Evolutionary conservation across 2,888 invertebrate genomes (phyloP).

Genomic region (Alsophila aescularia): DNA sequence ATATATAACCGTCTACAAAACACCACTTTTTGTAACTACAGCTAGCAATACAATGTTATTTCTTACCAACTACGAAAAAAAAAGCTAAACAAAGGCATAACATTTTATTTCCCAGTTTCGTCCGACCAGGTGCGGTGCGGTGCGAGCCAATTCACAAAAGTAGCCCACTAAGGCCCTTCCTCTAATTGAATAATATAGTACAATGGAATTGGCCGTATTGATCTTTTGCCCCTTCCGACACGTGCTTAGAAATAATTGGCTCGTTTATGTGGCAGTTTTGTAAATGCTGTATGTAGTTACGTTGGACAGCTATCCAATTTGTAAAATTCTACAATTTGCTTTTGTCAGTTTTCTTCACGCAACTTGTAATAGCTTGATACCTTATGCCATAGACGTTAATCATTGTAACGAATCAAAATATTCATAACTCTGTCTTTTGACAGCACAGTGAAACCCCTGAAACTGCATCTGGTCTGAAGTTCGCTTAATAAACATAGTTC

Average conservation of each 20-base stretch:
- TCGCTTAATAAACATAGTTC: too few species aligned
- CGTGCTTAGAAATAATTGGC: constrained; percentile 36
- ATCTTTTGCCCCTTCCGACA: constrained; percentile 30
- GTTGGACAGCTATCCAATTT: neutral
- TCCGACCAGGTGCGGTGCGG: constrained; percentile 39
- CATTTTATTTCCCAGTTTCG: constrained; percentile 14
- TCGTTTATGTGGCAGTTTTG: constrained; percentile 15
- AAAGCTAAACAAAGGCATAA: constrained; percentile 3
- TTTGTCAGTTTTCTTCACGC: too few species aligned
- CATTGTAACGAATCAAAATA: too few species aligned
- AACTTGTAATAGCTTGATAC: too few species aligned
- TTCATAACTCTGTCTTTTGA: too few species aligned
- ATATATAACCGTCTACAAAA: neutral
- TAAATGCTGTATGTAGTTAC: neutral
- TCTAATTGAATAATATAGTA: constrained; percentile 46
- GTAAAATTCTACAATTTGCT: too few species aligned
- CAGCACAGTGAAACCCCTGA: too few species aligned
- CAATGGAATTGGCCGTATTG: constrained; percentile 40
- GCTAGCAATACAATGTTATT: constrained; percentile 14
- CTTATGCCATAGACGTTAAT: too few species aligned
- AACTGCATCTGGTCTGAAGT: too few species aligned
- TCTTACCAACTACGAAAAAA: constrained; percentile 7
- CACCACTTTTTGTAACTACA: neutral
- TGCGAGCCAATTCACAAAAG: constrained; percentile 35
- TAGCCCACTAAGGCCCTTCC: constrained; percentile 29